A percentile compares a stretch with the other conserved stretches of the same genome.
Evolutionary conservation across 1,140 invertebrate genomes (phyloP).

Genomic region (Sesamia nonagrioides): DNA sequence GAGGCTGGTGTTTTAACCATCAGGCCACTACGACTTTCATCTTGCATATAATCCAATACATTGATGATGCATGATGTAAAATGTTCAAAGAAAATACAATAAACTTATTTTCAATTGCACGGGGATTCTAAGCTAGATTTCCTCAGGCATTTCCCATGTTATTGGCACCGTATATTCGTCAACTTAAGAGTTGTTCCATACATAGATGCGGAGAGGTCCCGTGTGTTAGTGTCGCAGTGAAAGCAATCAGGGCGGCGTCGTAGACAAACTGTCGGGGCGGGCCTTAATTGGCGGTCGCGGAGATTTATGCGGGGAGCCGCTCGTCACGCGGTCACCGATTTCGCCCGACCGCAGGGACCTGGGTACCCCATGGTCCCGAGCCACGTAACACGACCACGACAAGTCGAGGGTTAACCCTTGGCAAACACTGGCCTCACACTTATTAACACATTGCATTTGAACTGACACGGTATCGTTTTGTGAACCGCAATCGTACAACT

Average conservation of each 20-base stretch:
- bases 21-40: too few species aligned
- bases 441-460: conserved; percentile 60
- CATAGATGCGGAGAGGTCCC: conserved; percentile 53
- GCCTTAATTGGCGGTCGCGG: conserved; percentile 85
- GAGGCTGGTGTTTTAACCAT: too few species aligned
- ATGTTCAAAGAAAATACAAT: too few species aligned
- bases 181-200: conserved; percentile 39
- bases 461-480: conserved; percentile 37
- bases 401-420: conserved; percentile 51
- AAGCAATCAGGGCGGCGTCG: conserved; percentile 80
- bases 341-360: conserved; percentile 58
- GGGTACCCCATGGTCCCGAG: neutral
- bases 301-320: conserved; percentile 84
- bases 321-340: conserved; percentile 72
- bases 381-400: conserved; percentile 28
- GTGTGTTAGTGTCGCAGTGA: conserved; percentile 59
- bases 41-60: too few species aligned
- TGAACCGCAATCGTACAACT: conserved; percentile 7
- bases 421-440: conserved; percentile 55
- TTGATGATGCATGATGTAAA: too few species aligned
- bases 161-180: conserved; percentile 45
- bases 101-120: neutral
- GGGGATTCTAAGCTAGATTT: neutral
- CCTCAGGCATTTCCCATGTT: conserved; percentile 21
- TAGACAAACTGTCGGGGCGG: conserved; percentile 85